Base-by-base conservation (phyloP, 2,797 vertebrate genomes). In the Sebastes flavidus region DNA sequence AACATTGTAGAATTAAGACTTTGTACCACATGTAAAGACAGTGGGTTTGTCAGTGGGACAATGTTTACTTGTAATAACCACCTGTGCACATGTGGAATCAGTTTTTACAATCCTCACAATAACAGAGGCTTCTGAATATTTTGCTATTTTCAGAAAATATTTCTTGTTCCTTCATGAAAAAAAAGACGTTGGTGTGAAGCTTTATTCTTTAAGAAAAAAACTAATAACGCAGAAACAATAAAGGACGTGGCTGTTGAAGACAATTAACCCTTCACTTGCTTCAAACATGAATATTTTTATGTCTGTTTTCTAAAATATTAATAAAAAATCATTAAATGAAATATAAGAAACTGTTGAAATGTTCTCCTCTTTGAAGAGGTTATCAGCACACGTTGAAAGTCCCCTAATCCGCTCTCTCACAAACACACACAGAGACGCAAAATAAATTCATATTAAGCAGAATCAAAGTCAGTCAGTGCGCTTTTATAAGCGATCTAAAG, bases 391-490 rank as follows among this genome's bases (percentile, higher is more conserved):
- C 81, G 42, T 61, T 67, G 32, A 60, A 78, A 55, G 46, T 46
- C 49, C 38, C 82, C 54, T 38, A 61, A 72, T 66, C 80, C 25
- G 27, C 56, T 75, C 42, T n/a, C 65, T 73, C 61, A 72, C 62
- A 69, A 87, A 76, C 52, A 74, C 61, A 42, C 36, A 38, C 22
- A 70, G 68, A 76, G 65, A 75, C 30, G 60, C 55, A 69, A 73
- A 69, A 68, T 80, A 38, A 72, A 16, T 83, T 86, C 63, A 69
- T 24, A 76, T 75, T 67, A 60, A 72, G 52, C 56, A 30, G 20
- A 90, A 77, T 83, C 73, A 81, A 88, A 90, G 79, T 75, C 72
- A 72, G 65, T 78, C 65, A 52, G 38, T 22, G 54, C 29, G 22
- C 4, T 27, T 13, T 75, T 59, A 16, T 4, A 20, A 2, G 13